These are phyloP conservation scores for Polypterus bichir DNA, from an alignment of 2,113 vertebrate genomes.

Conservation along the genomic window DNA sequence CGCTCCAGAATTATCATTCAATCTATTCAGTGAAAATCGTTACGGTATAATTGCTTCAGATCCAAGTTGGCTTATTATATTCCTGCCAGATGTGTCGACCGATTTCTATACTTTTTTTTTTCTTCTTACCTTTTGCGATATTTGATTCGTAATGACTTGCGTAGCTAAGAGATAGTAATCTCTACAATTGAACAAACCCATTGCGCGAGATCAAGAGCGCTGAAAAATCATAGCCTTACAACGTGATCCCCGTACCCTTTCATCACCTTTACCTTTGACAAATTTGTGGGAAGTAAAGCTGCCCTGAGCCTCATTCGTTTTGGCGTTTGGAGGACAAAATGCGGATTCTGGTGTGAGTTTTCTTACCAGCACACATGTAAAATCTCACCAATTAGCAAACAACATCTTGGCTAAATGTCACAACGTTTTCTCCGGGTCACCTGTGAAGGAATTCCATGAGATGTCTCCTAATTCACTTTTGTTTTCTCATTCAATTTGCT, in stretches of 20 bases:
- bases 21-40: too few relatives aligned
- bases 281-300: constrained; percentile 14
- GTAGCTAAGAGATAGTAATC: too few relatives aligned
- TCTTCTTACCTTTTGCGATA: too few relatives aligned
- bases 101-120: too few relatives aligned
- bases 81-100: too few relatives aligned
- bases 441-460: constrained; percentile 26
- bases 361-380: constrained; percentile 19
- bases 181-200: too few relatives aligned
- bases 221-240: constrained; percentile 7
- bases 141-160: too few relatives aligned
- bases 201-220: constrained; percentile 5
- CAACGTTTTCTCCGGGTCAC: constrained; percentile 38
- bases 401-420: constrained; percentile 29
- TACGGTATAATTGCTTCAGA: too few relatives aligned
- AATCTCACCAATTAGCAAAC: constrained; percentile 34
- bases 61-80: too few relatives aligned
- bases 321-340: constrained; percentile 16
- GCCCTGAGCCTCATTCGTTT: constrained; percentile 17
- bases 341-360: constrained; percentile 22
- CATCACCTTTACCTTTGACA: constrained; percentile 21
- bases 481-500: neutral
- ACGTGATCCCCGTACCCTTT: constrained; percentile 16
- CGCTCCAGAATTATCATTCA: too few relatives aligned
- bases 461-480: constrained; percentile 11